phyloP scores from a whole-genome alignment of 2,888 invertebrate genomes.

The Tanypteryx hageni region DNA sequence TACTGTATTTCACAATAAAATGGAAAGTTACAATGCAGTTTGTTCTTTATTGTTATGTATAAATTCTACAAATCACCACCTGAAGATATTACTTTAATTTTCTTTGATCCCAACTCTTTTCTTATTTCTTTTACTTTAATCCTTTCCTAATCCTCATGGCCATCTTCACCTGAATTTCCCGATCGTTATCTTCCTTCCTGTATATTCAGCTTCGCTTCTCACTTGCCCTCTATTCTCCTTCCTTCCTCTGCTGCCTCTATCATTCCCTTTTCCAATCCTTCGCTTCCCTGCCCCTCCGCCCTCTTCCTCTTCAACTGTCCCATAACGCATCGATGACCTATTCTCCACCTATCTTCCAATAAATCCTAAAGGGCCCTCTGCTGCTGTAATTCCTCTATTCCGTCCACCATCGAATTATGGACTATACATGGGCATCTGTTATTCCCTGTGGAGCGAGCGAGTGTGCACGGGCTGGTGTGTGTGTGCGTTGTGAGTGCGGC shows the following conservation, averaged over 20 bases:
- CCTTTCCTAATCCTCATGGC: no score
- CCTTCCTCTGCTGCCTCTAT: neutral
- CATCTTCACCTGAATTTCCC: no score
- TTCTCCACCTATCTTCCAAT: constrained; percentile 40
- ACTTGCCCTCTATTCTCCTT: neutral
- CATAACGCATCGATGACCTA: constrained; percentile 53
- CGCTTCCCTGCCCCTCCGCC: neutral
- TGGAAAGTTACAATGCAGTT: no score
- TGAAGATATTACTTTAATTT: no score
- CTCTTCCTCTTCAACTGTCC: neutral
- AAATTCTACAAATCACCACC: no score
- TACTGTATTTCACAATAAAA: no score
- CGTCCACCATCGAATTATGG: constrained; percentile 49
- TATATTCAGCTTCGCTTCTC: neutral
- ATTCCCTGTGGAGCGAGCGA: constrained; percentile 4
- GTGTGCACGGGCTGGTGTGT: neutral
- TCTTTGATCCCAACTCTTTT: no score
- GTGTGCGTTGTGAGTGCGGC: neutral
- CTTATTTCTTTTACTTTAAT: no score
- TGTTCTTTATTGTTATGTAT: no score
- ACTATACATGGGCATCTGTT: constrained; percentile 7
- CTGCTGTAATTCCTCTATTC: constrained; percentile 36
- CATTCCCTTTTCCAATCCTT: neutral
- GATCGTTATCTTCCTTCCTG: neutral
- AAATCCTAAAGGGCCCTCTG: constrained; percentile 47